Base-by-base conservation (phyloP, 2,888 invertebrate genomes). In the Perizoma flavofasciatum region DNA sequence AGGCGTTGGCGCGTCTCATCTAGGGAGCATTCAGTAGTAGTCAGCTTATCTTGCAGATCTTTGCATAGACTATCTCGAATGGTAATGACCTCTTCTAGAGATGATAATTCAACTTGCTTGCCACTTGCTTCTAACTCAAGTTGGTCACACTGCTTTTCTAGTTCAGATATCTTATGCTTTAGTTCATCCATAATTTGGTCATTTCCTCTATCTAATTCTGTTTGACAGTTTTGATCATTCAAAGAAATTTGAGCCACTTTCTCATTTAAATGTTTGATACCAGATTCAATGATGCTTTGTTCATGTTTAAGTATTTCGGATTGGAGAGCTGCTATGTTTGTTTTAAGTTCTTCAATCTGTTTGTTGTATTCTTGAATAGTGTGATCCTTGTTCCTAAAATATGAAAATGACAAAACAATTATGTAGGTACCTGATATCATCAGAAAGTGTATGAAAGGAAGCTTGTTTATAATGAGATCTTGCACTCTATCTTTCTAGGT, bases 61-160 rank as follows among this genome's bases (percentile, higher is more conserved):
- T 89, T 82, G 66, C 92, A 92, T 39, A 92, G 74, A 61, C 86
- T 89, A 64, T 92, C 92, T 63, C 92, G 78, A 9, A 92, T 88
- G 33, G 74, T 82, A 52, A 92, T 90, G n/a, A 90, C 65, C 75
- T 88, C 86, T 77, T 91, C 90, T 49, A 90, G 76, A 39, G 88
- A 86, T 53, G 82, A 77, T 8, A 92, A 69, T 66, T 90, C 90
- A 40, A 91, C 77, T 73, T 92, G 92, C 70, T 90, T 91, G 55
- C 68, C 77, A 65, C 82, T 83, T 3, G 88, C 79, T 79, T 92
- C 92, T 68, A 82, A 69, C 71, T 91, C 89, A 49, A 92, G 71
- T 61, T 78, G 85, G 33, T 83, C 81, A 81, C 88, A 88, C 63
- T 82, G 82, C 46, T 73, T 75, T 69, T 90, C 83, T 66, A 90